A percentile compares a stretch with the other conserved stretches of the same genome.
Conservation (phyloP, 2,888 invertebrate species). For the Stegana nigrithorax region DNA sequence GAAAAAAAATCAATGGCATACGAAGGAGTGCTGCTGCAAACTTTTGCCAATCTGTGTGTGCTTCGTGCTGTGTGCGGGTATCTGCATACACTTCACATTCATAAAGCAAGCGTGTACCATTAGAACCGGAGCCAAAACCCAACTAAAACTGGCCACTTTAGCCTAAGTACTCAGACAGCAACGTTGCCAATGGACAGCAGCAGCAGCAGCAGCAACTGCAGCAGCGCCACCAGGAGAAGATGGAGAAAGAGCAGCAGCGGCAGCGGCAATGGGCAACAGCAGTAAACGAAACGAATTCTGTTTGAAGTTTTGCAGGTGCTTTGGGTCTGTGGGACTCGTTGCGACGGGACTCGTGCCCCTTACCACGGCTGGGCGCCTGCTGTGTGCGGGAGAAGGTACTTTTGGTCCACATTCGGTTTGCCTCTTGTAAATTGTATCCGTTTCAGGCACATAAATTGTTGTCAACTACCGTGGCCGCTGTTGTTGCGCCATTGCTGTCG, state of each 20-base stretch:
- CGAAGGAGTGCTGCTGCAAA: conserved; percentile 16
- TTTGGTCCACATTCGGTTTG: conserved; percentile 47
- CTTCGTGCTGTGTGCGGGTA: conserved; percentile 10
- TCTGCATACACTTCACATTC: conserved; percentile 15
- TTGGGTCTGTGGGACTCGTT: conserved; percentile 19
- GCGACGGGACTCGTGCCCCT: conserved; percentile 24
- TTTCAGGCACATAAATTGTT: conserved; percentile 65
- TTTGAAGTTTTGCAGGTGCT: conserved; percentile 49
- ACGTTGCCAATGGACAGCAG: too few species aligned
- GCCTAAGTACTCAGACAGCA: conserved; percentile 52
- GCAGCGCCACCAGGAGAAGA: neutral
- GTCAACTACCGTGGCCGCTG: conserved; percentile 65
- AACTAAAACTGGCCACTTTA: conserved; percentile 49
- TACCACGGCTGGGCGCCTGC: conserved; percentile 36
- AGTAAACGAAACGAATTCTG: conserved; percentile 37
- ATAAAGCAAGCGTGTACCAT: neutral
- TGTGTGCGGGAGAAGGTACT: conserved; percentile 14
- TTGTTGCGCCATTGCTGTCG: conserved; percentile 56
- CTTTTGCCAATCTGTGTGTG: conserved; percentile 5
- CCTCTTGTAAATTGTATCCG: conserved; percentile 65
- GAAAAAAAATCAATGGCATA: neutral
- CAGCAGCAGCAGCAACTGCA: too few species aligned
- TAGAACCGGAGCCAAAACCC: conserved; percentile 20
- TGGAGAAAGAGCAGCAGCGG: neutral
- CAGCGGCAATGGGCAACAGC: neutral